phyloP scores from a whole-genome alignment of 2,888 invertebrate species.

The Leuctra nigra region DNA sequence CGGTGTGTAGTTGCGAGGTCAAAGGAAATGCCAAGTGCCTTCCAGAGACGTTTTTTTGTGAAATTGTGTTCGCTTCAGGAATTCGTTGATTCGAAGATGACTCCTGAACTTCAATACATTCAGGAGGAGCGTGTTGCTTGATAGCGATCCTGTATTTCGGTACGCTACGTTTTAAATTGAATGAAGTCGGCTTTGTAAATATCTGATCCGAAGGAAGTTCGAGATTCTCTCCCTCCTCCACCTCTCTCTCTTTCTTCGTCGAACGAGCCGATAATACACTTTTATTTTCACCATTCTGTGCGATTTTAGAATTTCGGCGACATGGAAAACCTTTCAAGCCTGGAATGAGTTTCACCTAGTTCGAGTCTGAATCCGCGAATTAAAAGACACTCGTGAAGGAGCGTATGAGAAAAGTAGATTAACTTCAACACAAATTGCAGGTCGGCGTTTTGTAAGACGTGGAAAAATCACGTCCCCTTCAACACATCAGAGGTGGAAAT shows the following conservation, averaged over 20 bases:
- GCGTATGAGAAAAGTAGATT: conserved; percentile 8
- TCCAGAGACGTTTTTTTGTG: background rate
- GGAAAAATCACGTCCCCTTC: no score
- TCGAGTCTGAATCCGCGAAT: conserved; percentile 1
- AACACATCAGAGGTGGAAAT: no score
- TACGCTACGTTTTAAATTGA: conserved; percentile 15
- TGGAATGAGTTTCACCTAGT: conserved; percentile 2
- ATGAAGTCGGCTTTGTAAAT: conserved; percentile 10
- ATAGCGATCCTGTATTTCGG: background rate
- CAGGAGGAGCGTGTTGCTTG: background rate
- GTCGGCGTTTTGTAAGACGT: no score
- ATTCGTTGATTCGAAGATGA: background rate
- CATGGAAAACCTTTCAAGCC: conserved; percentile 3
- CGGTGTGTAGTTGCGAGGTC: background rate
- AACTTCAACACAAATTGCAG: conserved; percentile 10
- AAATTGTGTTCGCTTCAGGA: background rate
- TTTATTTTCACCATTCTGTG: conserved; percentile 5
- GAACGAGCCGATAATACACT: conserved; percentile 11
- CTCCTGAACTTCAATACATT: background rate
- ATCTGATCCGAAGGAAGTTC: conserved; percentile 6
- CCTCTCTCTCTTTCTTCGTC: background rate
- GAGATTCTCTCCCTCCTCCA: background rate
- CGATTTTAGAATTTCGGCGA: background rate
- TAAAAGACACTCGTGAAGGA: conserved; percentile 7
- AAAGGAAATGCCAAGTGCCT: background rate